Evolutionary conservation across 2,888 invertebrate genomes (phyloP).

Genomic region (Ochropacha duplaris): DNA sequence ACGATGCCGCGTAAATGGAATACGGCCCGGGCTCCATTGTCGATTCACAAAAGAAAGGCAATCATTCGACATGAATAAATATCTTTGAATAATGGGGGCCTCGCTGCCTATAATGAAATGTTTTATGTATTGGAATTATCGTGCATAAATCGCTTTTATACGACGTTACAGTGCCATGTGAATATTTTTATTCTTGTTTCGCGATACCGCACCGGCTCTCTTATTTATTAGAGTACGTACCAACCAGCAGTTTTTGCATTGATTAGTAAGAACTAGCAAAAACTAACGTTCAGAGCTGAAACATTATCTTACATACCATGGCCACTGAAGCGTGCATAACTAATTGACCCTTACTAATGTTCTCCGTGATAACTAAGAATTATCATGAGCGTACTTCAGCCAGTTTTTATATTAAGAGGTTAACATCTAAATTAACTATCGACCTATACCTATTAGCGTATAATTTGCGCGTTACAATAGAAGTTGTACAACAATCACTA

Average conservation of each 20-base stretch:
- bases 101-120: slow-evolving; percentile 77
- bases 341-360: slow-evolving; percentile 37
- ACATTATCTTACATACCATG: slow-evolving; percentile 4
- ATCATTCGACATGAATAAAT: slow-evolving; percentile 83
- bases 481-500: slow-evolving; percentile 9
- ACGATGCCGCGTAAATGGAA: slow-evolving; percentile 72
- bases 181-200: slow-evolving; percentile 41
- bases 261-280: no score
- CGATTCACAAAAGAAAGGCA: slow-evolving; percentile 80
- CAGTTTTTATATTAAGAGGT: background rate
- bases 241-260: background rate
- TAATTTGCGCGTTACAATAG: background rate
- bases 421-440: background rate
- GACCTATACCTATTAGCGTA: background rate
- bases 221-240: slow-evolving; percentile 25
- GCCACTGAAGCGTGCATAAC: slow-evolving; percentile 38
- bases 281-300: no score
- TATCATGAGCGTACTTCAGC: slow-evolving; percentile 1
- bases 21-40: slow-evolving; percentile 73
- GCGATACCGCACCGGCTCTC: slow-evolving; percentile 31
- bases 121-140: slow-evolving; percentile 78
- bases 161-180: slow-evolving; percentile 52
- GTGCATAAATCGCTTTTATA: slow-evolving; percentile 69
- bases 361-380: slow-evolving; percentile 10
- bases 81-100: slow-evolving; percentile 79